These are phyloP conservation scores for Drosophila takahashii DNA, from an alignment of 1,140 invertebrate genomes.

Conservation along the genomic window DNA sequence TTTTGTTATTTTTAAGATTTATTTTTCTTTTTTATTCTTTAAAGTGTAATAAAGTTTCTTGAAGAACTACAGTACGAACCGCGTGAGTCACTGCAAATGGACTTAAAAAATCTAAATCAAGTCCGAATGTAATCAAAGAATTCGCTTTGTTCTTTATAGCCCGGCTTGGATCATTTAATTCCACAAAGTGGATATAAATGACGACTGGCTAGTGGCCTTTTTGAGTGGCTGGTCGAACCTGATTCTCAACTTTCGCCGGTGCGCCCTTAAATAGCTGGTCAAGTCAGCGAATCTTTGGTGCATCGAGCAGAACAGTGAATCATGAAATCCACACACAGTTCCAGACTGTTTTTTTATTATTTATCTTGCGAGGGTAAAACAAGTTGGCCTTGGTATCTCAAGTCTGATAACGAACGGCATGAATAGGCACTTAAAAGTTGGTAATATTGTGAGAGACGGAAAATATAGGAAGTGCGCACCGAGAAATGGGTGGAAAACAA, in stretches of 20 bases:
- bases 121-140: constrained; percentile 14
- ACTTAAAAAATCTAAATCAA: background rate
- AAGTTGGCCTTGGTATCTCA: constrained; percentile 26
- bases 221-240: constrained; percentile 54
- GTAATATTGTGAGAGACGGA: constrained; percentile 10
- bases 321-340: constrained; percentile 1
- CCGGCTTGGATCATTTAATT: background rate
- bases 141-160: constrained; percentile 28
- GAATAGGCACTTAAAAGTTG: constrained; percentile 42
- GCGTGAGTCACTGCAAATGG: constrained; percentile 9
- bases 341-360: background rate
- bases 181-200: background rate
- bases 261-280: constrained; percentile 42
- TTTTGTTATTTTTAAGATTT: too few species aligned
- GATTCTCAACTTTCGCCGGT: constrained; percentile 72
- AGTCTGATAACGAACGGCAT: constrained; percentile 60
- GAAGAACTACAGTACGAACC: background rate
- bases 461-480: constrained; percentile 17
- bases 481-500: constrained; percentile 35
- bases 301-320: constrained; percentile 55
- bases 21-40: too few species aligned
- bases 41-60: background rate
- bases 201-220: background rate
- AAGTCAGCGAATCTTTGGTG: constrained; percentile 25
- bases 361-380: constrained; percentile 9